Evolutionary conservation across 2,113 vertebrate genomes (phyloP).

Genomic region (Spermophilus dauricus): DNA sequence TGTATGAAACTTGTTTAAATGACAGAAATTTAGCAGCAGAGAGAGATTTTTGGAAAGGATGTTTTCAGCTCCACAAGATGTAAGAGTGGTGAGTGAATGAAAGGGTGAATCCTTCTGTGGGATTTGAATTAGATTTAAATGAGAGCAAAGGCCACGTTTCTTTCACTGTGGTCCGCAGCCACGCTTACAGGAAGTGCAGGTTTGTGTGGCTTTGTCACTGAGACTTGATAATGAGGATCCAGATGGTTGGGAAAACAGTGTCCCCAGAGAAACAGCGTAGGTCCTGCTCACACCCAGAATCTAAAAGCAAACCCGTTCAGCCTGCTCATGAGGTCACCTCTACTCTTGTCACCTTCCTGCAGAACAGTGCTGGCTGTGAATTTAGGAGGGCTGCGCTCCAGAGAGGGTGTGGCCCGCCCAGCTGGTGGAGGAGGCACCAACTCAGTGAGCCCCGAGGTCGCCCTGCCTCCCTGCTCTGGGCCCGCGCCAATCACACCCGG

Average conservation of each 20-base stretch:
- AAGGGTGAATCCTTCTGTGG: background rate
- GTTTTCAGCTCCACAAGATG: background rate
- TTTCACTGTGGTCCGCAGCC: accelerated
- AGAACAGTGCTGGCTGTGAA: no score
- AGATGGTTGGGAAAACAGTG: no score
- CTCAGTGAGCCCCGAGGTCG: no score
- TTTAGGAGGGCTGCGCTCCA: no score
- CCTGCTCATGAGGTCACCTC: no score
- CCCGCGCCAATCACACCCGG: no score
- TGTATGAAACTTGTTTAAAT: background rate
- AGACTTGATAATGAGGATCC: background rate
- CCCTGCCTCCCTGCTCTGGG: no score
- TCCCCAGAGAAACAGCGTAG: accelerated
- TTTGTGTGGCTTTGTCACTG: background rate
- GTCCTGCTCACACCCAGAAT: accelerated
- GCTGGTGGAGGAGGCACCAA: no score
- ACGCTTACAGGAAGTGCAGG: background rate
- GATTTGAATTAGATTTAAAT: background rate
- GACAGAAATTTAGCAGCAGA: background rate
- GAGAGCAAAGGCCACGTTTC: background rate
- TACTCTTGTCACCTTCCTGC: no score
- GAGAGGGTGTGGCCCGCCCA: no score
- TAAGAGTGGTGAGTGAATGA: background rate
- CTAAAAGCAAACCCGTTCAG: no score
- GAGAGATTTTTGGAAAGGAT: background rate